Percentiles rank a stretch among this genome's conserved stretches.
Conservation (phyloP, 2,797 vertebrate species). For the Ctenosaura bakeri region DNA sequence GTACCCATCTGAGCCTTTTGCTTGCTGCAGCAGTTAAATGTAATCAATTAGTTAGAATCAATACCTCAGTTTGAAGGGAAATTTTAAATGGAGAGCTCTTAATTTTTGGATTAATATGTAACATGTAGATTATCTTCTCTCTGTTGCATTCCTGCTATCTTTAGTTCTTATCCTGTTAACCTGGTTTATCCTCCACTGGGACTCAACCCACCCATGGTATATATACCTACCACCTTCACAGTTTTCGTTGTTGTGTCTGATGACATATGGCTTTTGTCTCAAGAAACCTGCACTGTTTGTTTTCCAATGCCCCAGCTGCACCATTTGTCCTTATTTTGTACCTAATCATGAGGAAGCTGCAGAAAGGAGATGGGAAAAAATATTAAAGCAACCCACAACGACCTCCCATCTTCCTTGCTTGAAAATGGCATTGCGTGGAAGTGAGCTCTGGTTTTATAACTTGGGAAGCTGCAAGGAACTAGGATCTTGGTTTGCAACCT, state of each 20-base stretch:
- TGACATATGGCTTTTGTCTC: not conserved
- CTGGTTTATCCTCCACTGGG: not conserved
- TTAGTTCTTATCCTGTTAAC: slow-evolving; percentile 18
- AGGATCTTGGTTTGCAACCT: not conserved
- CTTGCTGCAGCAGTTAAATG: not conserved
- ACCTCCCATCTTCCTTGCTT: not conserved
- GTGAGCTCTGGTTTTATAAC: not conserved
- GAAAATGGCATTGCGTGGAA: not conserved
- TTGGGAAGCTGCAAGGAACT: not conserved
- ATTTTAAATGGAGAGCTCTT: not conserved
- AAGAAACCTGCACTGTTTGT: not conserved
- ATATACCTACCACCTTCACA: not conserved
- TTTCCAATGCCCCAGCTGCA: not conserved
- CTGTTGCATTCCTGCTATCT: slow-evolving; percentile 1
- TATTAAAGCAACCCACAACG: not conserved
- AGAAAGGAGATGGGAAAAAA: not conserved
- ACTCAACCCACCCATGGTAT: not conserved
- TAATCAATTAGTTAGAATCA: not conserved
- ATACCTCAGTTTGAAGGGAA: not conserved
- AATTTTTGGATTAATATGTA: not conserved
- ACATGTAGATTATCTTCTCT: not conserved
- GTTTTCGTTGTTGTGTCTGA: not conserved
- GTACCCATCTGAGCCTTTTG: too few relatives aligned
- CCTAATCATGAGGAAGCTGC: not conserved
- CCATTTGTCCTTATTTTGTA: not conserved